Conservation (phyloP, 2,888 invertebrate species). For the Strigamia crassipes region DNA sequence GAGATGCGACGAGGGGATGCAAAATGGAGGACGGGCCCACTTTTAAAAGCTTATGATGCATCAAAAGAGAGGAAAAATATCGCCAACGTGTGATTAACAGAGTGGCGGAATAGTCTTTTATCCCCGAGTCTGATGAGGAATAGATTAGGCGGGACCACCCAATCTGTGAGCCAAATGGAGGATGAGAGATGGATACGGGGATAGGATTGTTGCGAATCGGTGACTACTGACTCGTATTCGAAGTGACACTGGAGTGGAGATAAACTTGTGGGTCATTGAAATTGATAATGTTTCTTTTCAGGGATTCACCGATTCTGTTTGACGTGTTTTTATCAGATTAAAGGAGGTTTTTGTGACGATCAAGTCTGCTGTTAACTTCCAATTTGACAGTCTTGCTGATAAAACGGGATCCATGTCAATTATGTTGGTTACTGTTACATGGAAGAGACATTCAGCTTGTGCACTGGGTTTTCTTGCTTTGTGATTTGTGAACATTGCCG, state of each 20-base stretch:
- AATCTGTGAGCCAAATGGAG: not conserved
- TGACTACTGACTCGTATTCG: conserved; percentile 4
- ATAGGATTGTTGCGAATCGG: not conserved
- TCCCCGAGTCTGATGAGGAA: not conserved
- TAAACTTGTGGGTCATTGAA: not conserved
- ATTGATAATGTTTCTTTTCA: conserved; percentile 8
- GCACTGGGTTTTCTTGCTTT: no score
- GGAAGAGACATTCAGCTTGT: not conserved
- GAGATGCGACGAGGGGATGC: conserved; percentile 29
- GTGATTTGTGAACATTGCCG: no score
- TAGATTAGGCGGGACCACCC: conserved; percentile 11
- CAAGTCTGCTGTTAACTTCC: conserved; percentile 8
- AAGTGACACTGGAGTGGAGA: conserved; percentile 7
- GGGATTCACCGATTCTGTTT: not conserved
- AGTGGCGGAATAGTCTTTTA: conserved; percentile 20
- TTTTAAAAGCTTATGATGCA: conserved; percentile 41
- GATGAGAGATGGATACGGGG: not conserved
- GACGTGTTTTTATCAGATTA: conserved; percentile 16
- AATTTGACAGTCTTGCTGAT: conserved; percentile 11
- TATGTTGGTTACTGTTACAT: conserved; percentile 15
- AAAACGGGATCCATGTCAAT: not conserved
- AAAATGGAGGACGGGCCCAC: conserved; percentile 6
- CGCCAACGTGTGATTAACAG: conserved; percentile 32
- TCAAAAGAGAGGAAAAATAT: conserved; percentile 24
- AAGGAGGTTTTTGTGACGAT: not conserved